These are phyloP conservation scores for Cinara cedri DNA, from an alignment of 2,888 invertebrate genomes.

Conservation along the genomic window DNA sequence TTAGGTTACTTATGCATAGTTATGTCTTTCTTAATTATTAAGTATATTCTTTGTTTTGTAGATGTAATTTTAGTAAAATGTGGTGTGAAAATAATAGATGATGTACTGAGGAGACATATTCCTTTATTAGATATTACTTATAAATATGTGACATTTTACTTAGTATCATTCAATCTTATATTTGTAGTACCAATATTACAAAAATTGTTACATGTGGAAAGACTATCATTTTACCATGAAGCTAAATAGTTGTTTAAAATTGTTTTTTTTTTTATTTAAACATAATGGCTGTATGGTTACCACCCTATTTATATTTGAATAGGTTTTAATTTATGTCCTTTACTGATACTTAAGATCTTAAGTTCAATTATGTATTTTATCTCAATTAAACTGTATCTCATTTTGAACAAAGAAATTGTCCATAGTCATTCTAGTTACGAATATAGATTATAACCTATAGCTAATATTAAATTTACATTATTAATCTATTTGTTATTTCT, in stretches of 20 bases:
- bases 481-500: conserved; percentile 22
- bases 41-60: conserved; percentile 15
- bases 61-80: conserved; percentile 37
- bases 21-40: conserved; percentile 64
- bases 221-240: conserved; percentile 86
- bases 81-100: conserved; percentile 36
- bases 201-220: conserved; percentile 75
- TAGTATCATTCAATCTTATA: conserved; percentile 79
- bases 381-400: conserved; percentile 14
- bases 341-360: conserved; percentile 28
- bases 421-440: conserved; percentile 11
- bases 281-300: conserved; percentile 30
- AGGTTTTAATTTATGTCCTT: neutral
- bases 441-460: conserved; percentile 2
- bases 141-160: conserved; percentile 81
- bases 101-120: conserved; percentile 43
- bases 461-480: neutral
- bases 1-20: conserved; percentile 77
- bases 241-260: conserved; percentile 24
- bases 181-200: conserved; percentile 81
- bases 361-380: conserved; percentile 10
- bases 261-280: conserved; percentile 66
- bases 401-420: conserved; percentile 33
- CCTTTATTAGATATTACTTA: conserved; percentile 77
- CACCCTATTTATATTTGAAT: conserved; percentile 12